Evolutionary conservation across 2,888 invertebrate genomes (phyloP), one percentile per base, ranked within the genome.

Genomic region (Cheilosia vulpina): DNA sequence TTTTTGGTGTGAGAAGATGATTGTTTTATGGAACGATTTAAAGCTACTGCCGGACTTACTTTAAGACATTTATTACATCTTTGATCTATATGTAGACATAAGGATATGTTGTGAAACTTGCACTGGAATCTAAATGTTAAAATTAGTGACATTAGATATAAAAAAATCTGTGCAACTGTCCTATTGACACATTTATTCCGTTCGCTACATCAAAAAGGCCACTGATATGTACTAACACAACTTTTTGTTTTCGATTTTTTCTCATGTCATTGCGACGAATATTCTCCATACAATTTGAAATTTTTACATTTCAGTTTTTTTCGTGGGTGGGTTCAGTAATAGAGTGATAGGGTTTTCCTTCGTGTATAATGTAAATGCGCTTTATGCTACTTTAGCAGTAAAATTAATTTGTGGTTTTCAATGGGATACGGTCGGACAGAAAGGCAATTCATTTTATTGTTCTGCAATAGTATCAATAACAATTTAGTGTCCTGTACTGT

Each of bases 321-420:
- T 4, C 13, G 34, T 34, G 13, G 9, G 57, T 57, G 57, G 57
- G 11, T 1, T 2, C 7, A 31, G 31, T 31, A 7, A 38, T 3
- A 27, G 17, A 27, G 47, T 31, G 15, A 62, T 47, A 31, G 45
- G 31, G 47, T 65, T 34, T 41, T 41, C 66, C 41, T 41, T 15
- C 27, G 24, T 62, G 43, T 63, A 55, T 53, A 63, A 63, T 62
- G 50, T 34, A 53, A 55, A 45, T 45, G 53, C 62, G 31, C 45
- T 68, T 68, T 43, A 6, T 24, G 19, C 21, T 34, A 13, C 19
- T 19, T 31, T 34, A 38, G 7, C 21, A 31, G 7, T 24, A 24
- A 63, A 45, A 65, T 63, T 65, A 57, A 65, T 50, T 65, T 75
- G 65, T 41, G 73, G 73, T 57, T 63, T 57, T 9, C 13, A 62